Base-by-base conservation (phyloP, 2,113 vertebrate species). In the Amia ocellicauda region DNA sequence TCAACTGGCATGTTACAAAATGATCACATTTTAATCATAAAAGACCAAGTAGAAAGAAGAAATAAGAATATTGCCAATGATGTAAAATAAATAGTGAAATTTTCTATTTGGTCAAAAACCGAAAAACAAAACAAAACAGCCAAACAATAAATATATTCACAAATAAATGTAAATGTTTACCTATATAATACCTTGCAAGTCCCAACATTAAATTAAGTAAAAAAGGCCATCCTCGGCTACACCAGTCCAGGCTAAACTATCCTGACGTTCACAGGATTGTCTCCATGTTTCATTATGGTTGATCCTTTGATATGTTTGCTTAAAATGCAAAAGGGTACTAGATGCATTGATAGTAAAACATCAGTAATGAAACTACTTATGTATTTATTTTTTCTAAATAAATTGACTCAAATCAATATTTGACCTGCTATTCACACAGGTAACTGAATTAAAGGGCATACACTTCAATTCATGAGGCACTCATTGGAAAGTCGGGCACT, bases 91-190 rank as follows among this genome's bases (percentile, higher is more conserved):
- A 75, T 36, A 50, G 64, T 56, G 31, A 73, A 58, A 42, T 78
- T 66, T 47, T 3, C 47, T 3, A 51, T 71, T 76, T 68, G 70
- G 58, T 49, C 73, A 78, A 42, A 29, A 66, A 69, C 75, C 47
- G 57, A 61, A 51, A 17, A 54, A 36, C 31, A 36, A 36, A 36
- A 36, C 5, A 40, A 14, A 57, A 56, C 29, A 10, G 19, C 41
- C 51, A 41, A 47, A 77, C 4, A 45, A 62, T 57, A 73, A 78
- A 69, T 61, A 52, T 0, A 62, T 47, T 61, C 63, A 53, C 22
- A 31, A 61, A 58, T 54, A 67, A 23, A 65, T 62, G 58, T 0
- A 66, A 57, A 41, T 10, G 59, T 20, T 28, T 41, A 8, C 53
- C 26, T 51, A 60, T 63, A 41, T 28, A 23, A 57, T 61, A 43